A percentile compares a stretch with the other conserved stretches of the same genome.
phyloP scores from a whole-genome alignment of 2,797 vertebrate species.

The Tiaroga cobitis region DNA sequence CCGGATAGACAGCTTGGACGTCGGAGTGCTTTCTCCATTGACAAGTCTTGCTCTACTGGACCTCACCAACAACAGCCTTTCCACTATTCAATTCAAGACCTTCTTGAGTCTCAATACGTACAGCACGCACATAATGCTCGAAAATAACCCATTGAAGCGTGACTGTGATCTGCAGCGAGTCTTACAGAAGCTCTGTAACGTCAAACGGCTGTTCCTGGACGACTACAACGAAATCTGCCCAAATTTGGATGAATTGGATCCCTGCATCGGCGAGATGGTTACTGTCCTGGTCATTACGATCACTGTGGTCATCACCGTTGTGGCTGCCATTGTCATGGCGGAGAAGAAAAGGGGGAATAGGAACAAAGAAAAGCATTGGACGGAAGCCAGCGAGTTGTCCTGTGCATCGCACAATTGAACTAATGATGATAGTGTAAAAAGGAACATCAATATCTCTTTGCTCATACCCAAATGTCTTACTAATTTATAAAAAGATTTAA shows the following conservation, averaged over 20 bases:
- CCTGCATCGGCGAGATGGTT: constrained; percentile 78
- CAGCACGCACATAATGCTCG: constrained; percentile 81
- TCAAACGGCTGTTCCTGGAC: constrained; percentile 80
- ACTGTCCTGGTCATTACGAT: constrained; percentile 84
- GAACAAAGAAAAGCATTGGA: constrained; percentile 78
- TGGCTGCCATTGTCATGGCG: constrained; percentile 82
- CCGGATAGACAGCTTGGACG: constrained; percentile 69
- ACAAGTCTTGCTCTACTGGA: constrained; percentile 77
- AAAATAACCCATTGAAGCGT: constrained; percentile 81
- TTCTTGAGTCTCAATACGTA: constrained; percentile 79
- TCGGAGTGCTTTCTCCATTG: constrained; percentile 74
- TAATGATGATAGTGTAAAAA: neutral
- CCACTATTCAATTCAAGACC: constrained; percentile 76
- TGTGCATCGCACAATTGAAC: constrained; percentile 74
- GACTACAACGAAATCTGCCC: constrained; percentile 63
- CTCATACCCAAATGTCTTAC: neutral
- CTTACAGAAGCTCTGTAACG: constrained; percentile 78
- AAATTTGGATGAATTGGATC: neutral
- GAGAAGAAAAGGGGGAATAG: constrained; percentile 81
- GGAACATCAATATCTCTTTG: neutral
- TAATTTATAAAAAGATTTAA: neutral
- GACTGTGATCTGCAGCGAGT: constrained; percentile 85
- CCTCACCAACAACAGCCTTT: constrained; percentile 75
- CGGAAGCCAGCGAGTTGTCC: constrained; percentile 74
- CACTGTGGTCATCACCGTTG: constrained; percentile 80